Conservation (phyloP, 2,113 vertebrate genomes). For the Atlantisia rogersi region DNA sequence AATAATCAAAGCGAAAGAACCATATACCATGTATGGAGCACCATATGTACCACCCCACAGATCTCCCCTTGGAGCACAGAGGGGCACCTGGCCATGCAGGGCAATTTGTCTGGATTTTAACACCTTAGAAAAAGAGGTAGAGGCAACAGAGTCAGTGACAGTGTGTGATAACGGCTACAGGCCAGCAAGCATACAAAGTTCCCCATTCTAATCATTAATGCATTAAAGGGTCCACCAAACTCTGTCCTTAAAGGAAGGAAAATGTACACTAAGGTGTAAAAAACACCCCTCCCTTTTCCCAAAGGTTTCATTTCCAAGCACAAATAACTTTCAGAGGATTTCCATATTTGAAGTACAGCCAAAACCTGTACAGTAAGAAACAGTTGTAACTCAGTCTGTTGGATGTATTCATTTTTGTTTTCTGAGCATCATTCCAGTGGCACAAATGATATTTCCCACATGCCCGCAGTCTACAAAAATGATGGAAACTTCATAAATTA, state of each 20-base stretch:
- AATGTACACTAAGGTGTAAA: not conserved
- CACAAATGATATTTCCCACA: constrained; percentile 53
- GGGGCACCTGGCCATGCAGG: not conserved
- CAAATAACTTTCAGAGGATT: not conserved
- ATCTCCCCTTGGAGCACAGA: not conserved
- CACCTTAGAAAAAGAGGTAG: not conserved
- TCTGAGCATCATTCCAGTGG: constrained; percentile 32
- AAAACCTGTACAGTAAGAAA: not conserved
- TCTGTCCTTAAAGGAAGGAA: not conserved
- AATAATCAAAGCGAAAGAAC: not conserved
- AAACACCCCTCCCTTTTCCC: fast-evolving
- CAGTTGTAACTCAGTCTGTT: constrained; percentile 12
- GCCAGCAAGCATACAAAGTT: fast-evolving
- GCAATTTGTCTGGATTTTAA: not conserved
- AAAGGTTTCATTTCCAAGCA: not conserved
- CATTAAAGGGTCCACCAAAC: not conserved
- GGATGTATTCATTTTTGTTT: constrained; percentile 27
- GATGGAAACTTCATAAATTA: constrained; percentile 50
- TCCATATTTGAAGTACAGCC: not conserved
- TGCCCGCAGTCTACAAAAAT: constrained; percentile 16
- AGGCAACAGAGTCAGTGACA: not conserved
- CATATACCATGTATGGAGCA: no score
- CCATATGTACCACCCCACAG: no score
- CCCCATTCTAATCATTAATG: not conserved
- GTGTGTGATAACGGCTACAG: not conserved